These are phyloP conservation scores for Drosophila parabipectinata DNA, from an alignment of 1,140 invertebrate species.

Conservation along the genomic window DNA sequence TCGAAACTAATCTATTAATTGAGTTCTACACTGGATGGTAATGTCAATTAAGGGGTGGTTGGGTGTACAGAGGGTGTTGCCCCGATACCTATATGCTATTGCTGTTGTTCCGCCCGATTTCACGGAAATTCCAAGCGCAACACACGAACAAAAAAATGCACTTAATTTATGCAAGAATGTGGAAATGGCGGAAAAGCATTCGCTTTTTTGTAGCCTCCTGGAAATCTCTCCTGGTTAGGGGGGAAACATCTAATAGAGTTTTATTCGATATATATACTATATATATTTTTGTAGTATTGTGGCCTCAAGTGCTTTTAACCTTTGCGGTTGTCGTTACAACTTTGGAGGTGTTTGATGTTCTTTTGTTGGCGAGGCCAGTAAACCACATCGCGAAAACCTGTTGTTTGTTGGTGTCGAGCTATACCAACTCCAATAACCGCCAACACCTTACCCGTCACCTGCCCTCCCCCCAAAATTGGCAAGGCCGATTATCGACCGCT, in stretches of 20 bases:
- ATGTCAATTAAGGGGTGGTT: conserved; percentile 35
- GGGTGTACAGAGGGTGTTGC: conserved; percentile 16
- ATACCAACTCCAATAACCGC: conserved; percentile 17
- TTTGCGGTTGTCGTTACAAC: conserved; percentile 29
- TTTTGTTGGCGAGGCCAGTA: conserved; percentile 56
- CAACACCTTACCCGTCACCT: neutral
- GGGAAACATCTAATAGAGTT: conserved; percentile 1
- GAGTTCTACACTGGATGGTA: conserved; percentile 19
- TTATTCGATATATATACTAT: neutral
- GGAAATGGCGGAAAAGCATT: conserved; percentile 41
- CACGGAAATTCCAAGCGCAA: conserved; percentile 27
- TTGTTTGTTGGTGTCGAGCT: conserved; percentile 14
- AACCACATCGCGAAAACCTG: conserved; percentile 37
- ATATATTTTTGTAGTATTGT: neutral
- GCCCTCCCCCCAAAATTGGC: neutral
- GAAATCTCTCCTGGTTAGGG: conserved; percentile 8
- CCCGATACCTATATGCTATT: conserved; percentile 7
- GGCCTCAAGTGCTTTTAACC: conserved; percentile 33
- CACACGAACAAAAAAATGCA: conserved; percentile 28
- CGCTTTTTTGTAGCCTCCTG: conserved; percentile 12
- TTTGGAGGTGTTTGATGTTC: conserved; percentile 50
- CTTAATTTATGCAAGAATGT: conserved; percentile 48
- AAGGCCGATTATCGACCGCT: conserved; percentile 46
- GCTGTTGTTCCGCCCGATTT: conserved; percentile 13
- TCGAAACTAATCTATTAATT: conserved; percentile 40